Percentiles rank a stretch among this genome's conserved stretches.
Evolutionary conservation across 1,140 invertebrate species (phyloP).

Genomic region (Tribolium madens): DNA sequence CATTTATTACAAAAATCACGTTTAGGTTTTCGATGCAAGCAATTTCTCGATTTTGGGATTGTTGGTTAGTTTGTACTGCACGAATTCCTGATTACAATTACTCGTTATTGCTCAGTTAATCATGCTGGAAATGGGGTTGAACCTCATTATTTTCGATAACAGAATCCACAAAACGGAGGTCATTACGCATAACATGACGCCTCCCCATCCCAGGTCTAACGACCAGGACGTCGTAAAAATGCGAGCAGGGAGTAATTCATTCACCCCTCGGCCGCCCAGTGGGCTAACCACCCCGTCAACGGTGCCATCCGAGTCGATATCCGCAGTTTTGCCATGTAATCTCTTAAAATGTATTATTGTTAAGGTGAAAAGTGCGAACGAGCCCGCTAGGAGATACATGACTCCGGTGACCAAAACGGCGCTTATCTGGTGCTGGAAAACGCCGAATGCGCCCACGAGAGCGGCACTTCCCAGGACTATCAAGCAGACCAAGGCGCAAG

Average conservation of each 20-base stretch:
- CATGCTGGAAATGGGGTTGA: slow-evolving; percentile 82
- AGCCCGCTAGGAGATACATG: slow-evolving; percentile 90
- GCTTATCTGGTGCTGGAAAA: slow-evolving; percentile 88
- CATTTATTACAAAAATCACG: slow-evolving; percentile 17
- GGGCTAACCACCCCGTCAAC: slow-evolving; percentile 76
- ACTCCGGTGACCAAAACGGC: slow-evolving; percentile 91
- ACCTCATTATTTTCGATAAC: slow-evolving; percentile 89
- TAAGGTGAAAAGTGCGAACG: slow-evolving; percentile 89
- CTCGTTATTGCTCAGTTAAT: slow-evolving; percentile 68
- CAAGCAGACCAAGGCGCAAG: slow-evolving; percentile 88
- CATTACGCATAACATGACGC: slow-evolving; percentile 81
- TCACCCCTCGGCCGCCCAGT: slow-evolving; percentile 66
- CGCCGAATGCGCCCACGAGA: slow-evolving; percentile 85
- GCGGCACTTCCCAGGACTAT: slow-evolving; percentile 87
- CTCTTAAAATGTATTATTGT: slow-evolving; percentile 92
- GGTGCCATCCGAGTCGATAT: slow-evolving; percentile 70
- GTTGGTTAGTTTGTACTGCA: neutral
- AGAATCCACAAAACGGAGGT: slow-evolving; percentile 87
- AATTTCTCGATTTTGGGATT: slow-evolving; percentile 16
- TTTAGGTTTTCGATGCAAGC: slow-evolving; percentile 13
- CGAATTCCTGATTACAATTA: slow-evolving; percentile 5
- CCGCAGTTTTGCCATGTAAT: slow-evolving; percentile 74
- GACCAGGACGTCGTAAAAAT: slow-evolving; percentile 85
- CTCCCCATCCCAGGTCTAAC: slow-evolving; percentile 84
- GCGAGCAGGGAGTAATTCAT: slow-evolving; percentile 69